phyloP scores from a whole-genome alignment of 2,113 vertebrate species.

The Alethe castanea region DNA sequence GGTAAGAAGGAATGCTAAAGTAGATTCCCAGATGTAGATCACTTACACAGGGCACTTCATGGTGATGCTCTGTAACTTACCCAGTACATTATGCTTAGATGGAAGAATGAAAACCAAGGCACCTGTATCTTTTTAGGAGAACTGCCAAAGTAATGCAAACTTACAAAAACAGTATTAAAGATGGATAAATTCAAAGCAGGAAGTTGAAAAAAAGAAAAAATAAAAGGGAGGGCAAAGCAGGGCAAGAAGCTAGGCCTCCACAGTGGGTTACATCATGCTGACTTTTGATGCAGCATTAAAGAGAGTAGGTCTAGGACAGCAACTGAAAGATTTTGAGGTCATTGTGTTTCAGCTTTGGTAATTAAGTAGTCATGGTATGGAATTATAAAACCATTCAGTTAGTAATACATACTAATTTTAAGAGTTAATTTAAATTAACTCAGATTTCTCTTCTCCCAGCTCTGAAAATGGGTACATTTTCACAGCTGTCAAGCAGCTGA shows the following conservation, averaged over 20 bases:
- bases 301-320: neutral
- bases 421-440: neutral
- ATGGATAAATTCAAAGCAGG: neutral
- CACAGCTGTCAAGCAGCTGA: neutral
- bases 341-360: neutral
- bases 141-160: neutral
- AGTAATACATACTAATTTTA: neutral
- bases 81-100: no score
- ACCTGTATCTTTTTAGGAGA: neutral
- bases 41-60: neutral
- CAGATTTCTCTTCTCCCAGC: neutral
- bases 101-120: neutral
- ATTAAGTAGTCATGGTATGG: neutral
- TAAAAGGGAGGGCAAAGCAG: fast-evolving
- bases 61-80: neutral
- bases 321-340: neutral
- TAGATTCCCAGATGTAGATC: neutral
- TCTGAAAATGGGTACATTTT: neutral
- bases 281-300: neutral
- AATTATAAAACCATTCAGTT: neutral
- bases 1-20: neutral
- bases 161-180: neutral
- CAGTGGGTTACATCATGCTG: neutral
- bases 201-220: neutral
- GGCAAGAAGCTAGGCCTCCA: neutral